Evolutionary conservation across 2,888 invertebrate species (phyloP), one percentile per base, ranked within the genome.

Genomic region (Hydriomena furcata): DNA sequence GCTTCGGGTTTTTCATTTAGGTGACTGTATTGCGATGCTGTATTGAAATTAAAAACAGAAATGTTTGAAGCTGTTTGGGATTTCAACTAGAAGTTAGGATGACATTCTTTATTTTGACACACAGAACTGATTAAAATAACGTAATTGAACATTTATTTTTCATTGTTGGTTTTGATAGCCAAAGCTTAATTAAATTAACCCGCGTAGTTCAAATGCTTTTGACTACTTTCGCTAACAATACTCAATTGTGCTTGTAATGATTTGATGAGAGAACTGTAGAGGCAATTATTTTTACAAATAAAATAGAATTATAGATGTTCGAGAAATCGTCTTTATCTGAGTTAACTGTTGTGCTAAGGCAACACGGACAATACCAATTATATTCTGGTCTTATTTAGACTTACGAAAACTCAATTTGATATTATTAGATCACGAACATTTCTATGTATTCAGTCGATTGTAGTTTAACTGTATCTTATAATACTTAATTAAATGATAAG

Each of bases 371-470:
- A 12, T 36, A 13, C 31, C 13, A 31, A 31, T 31, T 31, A 31
- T 13, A 31, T 31, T 31, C 12, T n/a, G 31, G 13, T 31, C 31
- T 31, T 13, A 31, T 31, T 31, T 31, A 31, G 13, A 31, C 31
- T 31, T 31, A 31, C 12, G 31, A 37, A 37, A 35, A 35, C 35
- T 23, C 35, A 21, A 23, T 17, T 38, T 38, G 8, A 13, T 27
- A 27, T 27, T 37, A 11, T 23, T 23, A 23, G 11, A 35, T 23
- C 24, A 23, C 11, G 5, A 35, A 35, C 35, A 35, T 35, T 35
- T 35, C 11, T 35, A 35, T n/a, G n/a, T 23, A 34, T 34, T 21
- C 21, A 10, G 34, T 12, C 24, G 24, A 24, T 23, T 8, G 11
- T 6, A 11, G 11, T 21, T 35, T 8, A 11, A 28, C 2, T 35